phyloP scores from a whole-genome alignment of 1,140 invertebrate species.

The Drosophila persimilis region DNA sequence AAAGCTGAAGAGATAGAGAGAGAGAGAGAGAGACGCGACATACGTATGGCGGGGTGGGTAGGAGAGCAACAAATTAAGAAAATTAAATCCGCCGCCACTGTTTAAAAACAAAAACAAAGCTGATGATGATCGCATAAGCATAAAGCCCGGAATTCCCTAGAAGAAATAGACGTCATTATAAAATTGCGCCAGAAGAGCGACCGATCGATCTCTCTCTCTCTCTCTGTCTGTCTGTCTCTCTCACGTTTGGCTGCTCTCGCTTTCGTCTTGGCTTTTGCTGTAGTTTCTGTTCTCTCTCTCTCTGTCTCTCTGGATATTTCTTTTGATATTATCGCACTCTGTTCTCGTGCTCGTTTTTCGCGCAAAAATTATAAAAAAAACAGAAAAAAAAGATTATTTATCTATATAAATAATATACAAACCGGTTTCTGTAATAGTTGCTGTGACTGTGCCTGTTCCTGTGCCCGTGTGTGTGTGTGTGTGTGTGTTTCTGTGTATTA shows the following conservation, averaged over 20 bases:
- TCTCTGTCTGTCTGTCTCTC: constrained; percentile 17
- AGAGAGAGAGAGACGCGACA: constrained; percentile 15
- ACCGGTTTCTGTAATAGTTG: constrained; percentile 60
- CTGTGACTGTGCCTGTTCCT: constrained; percentile 4
- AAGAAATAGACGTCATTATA: constrained; percentile 69
- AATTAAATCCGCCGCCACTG: constrained; percentile 68
- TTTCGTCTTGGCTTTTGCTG: constrained; percentile 66
- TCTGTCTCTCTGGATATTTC: constrained; percentile 25
- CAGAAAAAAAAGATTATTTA: constrained; percentile 35
- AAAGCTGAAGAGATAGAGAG: constrained; percentile 4
- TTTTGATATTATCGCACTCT: constrained; percentile 55
- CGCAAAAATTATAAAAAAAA: constrained; percentile 51
- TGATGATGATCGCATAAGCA: constrained; percentile 76
- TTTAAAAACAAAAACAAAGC: constrained; percentile 56
- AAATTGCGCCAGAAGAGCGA: constrained; percentile 35
- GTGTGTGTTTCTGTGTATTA: constrained; percentile 34
- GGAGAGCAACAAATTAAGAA: constrained; percentile 24
- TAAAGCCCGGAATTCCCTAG: constrained; percentile 77
- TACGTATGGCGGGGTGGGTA: too few relatives aligned
- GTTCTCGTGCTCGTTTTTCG: constrained; percentile 34
- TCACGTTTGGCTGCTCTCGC: constrained; percentile 43
- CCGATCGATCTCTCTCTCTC: constrained; percentile 6
- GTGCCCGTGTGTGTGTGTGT: not conserved
- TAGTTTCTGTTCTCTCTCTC: constrained; percentile 39
- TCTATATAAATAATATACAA: constrained; percentile 55